Evolutionary conservation across 2,797 vertebrate species (phyloP).

Genomic region (Lophotriccus pileatus): DNA sequence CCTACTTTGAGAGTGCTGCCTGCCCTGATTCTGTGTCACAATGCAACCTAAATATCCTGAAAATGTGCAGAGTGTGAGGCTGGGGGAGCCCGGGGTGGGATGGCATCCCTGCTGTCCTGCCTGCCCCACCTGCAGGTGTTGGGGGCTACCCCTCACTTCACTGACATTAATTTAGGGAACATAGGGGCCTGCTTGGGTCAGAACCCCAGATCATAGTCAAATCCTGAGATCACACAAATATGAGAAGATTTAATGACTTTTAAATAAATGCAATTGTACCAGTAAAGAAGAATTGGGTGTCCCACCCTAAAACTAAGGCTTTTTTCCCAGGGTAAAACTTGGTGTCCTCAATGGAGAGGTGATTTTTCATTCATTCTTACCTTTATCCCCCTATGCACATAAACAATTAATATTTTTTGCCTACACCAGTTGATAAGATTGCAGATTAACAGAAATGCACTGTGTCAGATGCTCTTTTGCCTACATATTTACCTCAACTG

Average conservation of each 20-base stretch:
- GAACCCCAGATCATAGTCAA: background rate
- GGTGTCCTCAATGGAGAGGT: background rate
- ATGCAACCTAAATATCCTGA: background rate
- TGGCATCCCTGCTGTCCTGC: background rate
- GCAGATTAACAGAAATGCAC: background rate
- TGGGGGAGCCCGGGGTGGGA: background rate
- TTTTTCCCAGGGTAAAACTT: background rate
- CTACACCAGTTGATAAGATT: background rate
- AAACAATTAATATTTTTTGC: background rate
- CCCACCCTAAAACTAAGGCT: background rate
- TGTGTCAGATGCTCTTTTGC: background rate
- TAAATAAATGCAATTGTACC: background rate
- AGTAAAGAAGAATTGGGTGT: background rate
- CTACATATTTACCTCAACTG: background rate
- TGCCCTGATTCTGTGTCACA: background rate
- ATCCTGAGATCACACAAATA: background rate
- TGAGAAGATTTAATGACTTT: background rate
- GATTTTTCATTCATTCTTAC: background rate
- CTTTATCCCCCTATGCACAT: background rate
- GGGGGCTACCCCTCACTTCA: background rate
- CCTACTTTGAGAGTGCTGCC: background rate
- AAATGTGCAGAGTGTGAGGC: background rate
- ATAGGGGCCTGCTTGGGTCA: background rate
- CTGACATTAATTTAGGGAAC: background rate
- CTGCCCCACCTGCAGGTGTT: background rate